Conservation (phyloP, 1,140 invertebrate genomes). For the Gryon sp. region DNA sequence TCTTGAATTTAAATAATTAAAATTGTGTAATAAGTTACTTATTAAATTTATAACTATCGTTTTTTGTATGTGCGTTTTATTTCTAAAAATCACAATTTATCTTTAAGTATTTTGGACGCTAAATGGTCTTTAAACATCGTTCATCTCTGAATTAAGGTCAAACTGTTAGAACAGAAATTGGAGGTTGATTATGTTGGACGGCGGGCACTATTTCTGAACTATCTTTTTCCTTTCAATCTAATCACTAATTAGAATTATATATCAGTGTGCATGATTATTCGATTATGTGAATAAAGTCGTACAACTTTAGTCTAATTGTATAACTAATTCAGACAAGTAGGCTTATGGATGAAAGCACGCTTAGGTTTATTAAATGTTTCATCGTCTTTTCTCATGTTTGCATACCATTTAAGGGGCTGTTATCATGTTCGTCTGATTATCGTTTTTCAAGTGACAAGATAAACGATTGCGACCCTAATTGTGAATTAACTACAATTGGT, state of each 20-base stretch:
- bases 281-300: conserved; percentile 29
- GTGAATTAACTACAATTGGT: conserved; percentile 20
- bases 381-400: conserved; percentile 9
- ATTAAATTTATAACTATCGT: too few relatives aligned
- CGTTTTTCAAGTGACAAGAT: conserved; percentile 6
- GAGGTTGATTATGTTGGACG: background rate
- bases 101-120: too few relatives aligned
- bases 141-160: background rate
- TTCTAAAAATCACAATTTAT: too few relatives aligned
- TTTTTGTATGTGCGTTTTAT: too few relatives aligned
- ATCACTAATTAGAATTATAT: conserved; percentile 24
- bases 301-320: conserved; percentile 24
- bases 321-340: conserved; percentile 22
- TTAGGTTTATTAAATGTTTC: conserved; percentile 11
- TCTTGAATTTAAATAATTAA: too few relatives aligned
- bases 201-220: background rate
- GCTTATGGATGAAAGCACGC: conserved; percentile 30
- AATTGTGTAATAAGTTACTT: too few relatives aligned
- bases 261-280: conserved; percentile 42
- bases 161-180: conserved; percentile 13
- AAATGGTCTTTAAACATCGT: background rate
- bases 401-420: conserved; percentile 16
- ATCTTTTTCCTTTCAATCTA: conserved; percentile 30
- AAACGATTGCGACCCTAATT: conserved; percentile 1
- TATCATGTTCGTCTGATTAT: conserved; percentile 16